Evolutionary conservation across 2,797 vertebrate genomes (phyloP), one percentile per base, ranked within the genome.

Genomic region (Epinephelus awoara): DNA sequence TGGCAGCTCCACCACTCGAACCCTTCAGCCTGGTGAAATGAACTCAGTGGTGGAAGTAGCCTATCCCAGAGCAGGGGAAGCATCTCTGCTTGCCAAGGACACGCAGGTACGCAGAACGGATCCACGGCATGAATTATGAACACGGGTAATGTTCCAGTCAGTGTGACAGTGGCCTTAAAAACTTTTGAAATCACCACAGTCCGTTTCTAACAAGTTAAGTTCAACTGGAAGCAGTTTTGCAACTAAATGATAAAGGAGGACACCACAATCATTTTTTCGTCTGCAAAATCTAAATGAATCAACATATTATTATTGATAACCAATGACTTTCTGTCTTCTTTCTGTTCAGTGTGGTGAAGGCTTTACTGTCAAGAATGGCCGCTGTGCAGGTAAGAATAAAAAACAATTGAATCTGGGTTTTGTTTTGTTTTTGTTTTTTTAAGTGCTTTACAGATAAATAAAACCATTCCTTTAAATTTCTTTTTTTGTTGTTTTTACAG

Each of bases 11-110:
- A 7, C 89, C 47, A 89, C 89, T 54, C 95, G 95, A 14, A 72
- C 85, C 0, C 90, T 98, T 73, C 87, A 88, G 73, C 92, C 94
- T 18, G 79, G 68, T 1, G 97, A 99, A 79, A 96, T 93, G 87
- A 98, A 97, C 90, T 96, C 96, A 0, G 95, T 97, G 80, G 90
- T 98, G 80, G 96, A 97, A 84, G 92, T 99, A 12, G 59, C 88
- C 23, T 97, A 96, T 77, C 97, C 97, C 19, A 74, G 6, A 56
- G 92, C 94, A 0, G 85, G 80, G 1, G 85, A 82, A 17, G 77
- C n/a, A 29, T 47, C 73, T 44, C 57, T 1, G 46, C 85, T 94
- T 11, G 61, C 93, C 25, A 89, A 80, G 55, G 89, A 76, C 0
- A 86, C 94, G 9, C 96, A 97, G 96, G 97, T 97, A 89, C 8